Percentiles rank a stretch among this genome's conserved stretches.
phyloP scores from a whole-genome alignment of 2,113 vertebrate species.

The Limnothrissa miodon region DNA sequence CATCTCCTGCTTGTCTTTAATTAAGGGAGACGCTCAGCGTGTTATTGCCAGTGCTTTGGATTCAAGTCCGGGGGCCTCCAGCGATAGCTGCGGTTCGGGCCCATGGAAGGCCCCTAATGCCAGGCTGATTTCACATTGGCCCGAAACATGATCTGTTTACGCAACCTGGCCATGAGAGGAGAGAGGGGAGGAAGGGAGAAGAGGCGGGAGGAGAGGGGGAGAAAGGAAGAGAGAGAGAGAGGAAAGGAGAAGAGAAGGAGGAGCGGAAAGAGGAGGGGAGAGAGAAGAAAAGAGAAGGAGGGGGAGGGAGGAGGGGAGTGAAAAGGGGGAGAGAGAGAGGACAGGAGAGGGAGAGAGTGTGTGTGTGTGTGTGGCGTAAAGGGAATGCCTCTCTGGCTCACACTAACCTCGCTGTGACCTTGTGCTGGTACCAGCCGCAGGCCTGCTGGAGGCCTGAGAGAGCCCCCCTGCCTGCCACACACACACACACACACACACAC shows the following conservation, averaged over 20 bases:
- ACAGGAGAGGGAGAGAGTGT: background rate
- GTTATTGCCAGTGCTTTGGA: background rate
- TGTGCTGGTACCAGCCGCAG: background rate
- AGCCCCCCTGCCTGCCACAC: background rate
- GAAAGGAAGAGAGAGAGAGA: background rate
- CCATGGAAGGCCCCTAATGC: background rate
- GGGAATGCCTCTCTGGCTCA: background rate
- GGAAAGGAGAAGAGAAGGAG: background rate
- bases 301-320: background rate
- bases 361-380: background rate
- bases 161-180: background rate
- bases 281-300: background rate
- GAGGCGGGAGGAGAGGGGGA: slow-evolving; percentile 1
- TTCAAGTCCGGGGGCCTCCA: background rate
- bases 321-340: background rate
- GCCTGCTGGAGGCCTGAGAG: background rate
- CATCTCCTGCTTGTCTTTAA: background rate
- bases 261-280: background rate
- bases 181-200: slow-evolving; percentile 14
- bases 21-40: background rate
- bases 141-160: background rate
- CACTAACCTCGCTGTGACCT: background rate
- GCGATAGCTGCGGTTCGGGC: background rate
- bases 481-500: slow-evolving; percentile 8
- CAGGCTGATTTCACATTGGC: background rate